Evolutionary conservation across 1,140 invertebrate genomes (phyloP).

Genomic region (Philotrypesis tridentata): DNA sequence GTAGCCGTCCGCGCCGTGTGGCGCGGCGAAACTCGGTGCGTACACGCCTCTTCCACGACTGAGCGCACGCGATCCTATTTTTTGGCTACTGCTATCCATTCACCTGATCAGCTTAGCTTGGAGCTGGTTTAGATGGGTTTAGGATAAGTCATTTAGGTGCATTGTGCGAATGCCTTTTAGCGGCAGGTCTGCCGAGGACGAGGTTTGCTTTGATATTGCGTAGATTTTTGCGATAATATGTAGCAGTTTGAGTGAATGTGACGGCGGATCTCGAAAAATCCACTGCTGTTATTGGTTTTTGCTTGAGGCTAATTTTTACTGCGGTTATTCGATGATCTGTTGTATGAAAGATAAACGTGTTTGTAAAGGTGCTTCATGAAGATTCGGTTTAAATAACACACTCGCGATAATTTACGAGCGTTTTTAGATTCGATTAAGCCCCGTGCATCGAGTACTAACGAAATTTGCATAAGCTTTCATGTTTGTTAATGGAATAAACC

Average conservation of each 20-base stretch:
- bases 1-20: constrained; percentile 52
- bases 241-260: too few species aligned
- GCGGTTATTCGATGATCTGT: too few species aligned
- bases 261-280: background rate
- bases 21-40: constrained; percentile 41
- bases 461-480: constrained; percentile 43
- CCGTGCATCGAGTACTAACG: background rate
- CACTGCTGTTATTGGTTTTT: background rate
- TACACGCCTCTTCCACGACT: background rate
- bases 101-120: background rate
- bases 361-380: too few species aligned
- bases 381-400: background rate
- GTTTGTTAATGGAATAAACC: constrained; percentile 25
- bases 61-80: constrained; percentile 4
- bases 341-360: too few species aligned
- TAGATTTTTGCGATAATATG: background rate
- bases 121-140: constrained; percentile 33
- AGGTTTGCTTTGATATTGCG: background rate
- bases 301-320: too few species aligned
- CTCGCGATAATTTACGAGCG: background rate
- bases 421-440: background rate
- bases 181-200: background rate
- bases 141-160: constrained; percentile 27
- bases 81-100: background rate
- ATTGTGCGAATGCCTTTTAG: background rate